Percentiles rank a stretch among this genome's conserved stretches.
Conservation (phyloP, 2,113 vertebrate genomes). For the Gymnocephalus cernua region DNA sequence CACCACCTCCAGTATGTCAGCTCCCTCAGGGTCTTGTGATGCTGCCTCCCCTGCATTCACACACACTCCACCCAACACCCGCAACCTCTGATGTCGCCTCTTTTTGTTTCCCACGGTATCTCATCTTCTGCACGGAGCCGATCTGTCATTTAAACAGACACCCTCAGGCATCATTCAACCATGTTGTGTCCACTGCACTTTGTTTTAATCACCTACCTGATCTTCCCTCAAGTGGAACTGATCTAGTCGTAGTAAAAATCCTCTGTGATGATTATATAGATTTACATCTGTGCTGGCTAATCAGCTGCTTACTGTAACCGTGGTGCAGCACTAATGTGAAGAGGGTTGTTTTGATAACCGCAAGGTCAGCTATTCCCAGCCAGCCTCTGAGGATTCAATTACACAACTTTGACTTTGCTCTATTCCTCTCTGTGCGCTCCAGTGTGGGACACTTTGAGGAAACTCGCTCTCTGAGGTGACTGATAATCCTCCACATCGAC, state of each 20-base stretch:
- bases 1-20: slow-evolving; percentile 49
- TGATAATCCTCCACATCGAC: slow-evolving; percentile 46
- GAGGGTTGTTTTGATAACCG: slow-evolving; percentile 80
- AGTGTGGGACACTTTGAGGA: slow-evolving; percentile 64
- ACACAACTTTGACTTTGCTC: slow-evolving; percentile 81
- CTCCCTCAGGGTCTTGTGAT: slow-evolving; percentile 66
- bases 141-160: slow-evolving; percentile 45
- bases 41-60: background rate
- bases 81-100: slow-evolving; percentile 60
- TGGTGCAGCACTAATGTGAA: slow-evolving; percentile 58
- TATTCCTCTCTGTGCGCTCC: slow-evolving; percentile 53
- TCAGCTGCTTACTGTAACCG: slow-evolving; percentile 68
- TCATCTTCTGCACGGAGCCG: slow-evolving; percentile 58
- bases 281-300: slow-evolving; percentile 65
- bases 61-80: slow-evolving; percentile 22
- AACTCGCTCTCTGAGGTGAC: slow-evolving; percentile 51
- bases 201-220: slow-evolving; percentile 17
- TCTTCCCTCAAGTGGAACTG: slow-evolving; percentile 5
- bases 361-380: slow-evolving; percentile 82
- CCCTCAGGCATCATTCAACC: slow-evolving; percentile 29
- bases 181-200: slow-evolving; percentile 11
- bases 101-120: slow-evolving; percentile 71
- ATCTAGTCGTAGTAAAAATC: slow-evolving; percentile 29
- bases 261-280: slow-evolving; percentile 42
- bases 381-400: slow-evolving; percentile 78